A percentile compares a stretch with the other conserved stretches of the same genome.
Evolutionary conservation across 2,797 vertebrate genomes (phyloP).

Genomic region (Poeciliopsis paucimaculata): DNA sequence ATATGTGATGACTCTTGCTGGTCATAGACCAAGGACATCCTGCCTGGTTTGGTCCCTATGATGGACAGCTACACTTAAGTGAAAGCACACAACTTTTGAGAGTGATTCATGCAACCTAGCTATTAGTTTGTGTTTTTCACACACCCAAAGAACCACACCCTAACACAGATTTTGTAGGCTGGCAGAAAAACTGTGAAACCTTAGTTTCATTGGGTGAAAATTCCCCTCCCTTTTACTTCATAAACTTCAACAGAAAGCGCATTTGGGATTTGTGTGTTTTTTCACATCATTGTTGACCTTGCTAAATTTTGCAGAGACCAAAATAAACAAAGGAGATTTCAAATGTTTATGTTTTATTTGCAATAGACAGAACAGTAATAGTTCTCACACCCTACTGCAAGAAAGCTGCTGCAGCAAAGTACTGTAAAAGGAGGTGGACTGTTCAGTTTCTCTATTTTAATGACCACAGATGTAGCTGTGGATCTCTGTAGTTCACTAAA

Average conservation of each 20-base stretch:
- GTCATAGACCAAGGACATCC: conserved; percentile 64
- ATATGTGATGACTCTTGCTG: conserved; percentile 54
- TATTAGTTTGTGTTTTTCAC: conserved; percentile 56
- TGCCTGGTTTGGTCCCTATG: conserved; percentile 44
- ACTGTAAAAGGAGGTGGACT: neutral
- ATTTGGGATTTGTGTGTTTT: conserved; percentile 39
- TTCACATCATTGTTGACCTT: conserved; percentile 28
- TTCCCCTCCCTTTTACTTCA: conserved; percentile 47
- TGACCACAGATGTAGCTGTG: neutral
- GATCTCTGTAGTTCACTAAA: neutral
- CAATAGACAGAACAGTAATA: neutral
- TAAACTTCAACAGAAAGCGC: conserved; percentile 41
- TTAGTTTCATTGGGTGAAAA: conserved; percentile 36
- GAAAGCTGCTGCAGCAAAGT: neutral
- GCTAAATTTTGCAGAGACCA: conserved; percentile 19
- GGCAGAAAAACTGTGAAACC: conserved; percentile 18
- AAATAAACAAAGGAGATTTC: conserved; percentile 28
- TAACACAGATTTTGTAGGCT: conserved; percentile 31
- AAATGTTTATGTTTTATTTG: conserved; percentile 22
- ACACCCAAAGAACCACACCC: conserved; percentile 58
- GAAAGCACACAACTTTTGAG: conserved; percentile 17
- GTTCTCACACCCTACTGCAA: neutral
- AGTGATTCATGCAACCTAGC: conserved; percentile 59
- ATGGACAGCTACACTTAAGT: conserved; percentile 34
- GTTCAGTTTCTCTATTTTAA: neutral